Percentiles rank a stretch among this genome's conserved stretches.
phyloP scores from a whole-genome alignment of 2,797 vertebrate species.

The Siniperca obscura region DNA sequence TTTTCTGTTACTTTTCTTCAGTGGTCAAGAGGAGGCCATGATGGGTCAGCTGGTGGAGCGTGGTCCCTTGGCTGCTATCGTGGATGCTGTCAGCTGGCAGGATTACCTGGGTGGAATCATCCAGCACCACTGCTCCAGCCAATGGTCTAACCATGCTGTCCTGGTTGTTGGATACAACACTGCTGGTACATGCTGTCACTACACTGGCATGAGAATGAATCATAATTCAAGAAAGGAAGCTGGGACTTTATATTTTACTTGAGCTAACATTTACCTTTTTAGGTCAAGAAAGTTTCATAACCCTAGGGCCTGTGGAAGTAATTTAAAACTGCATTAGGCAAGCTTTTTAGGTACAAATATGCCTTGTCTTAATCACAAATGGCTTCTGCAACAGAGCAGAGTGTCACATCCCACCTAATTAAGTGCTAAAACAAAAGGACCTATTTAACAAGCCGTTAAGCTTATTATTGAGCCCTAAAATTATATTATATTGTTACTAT shows the following conservation, averaged over 20 bases:
- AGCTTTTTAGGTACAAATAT: slow-evolving; percentile 13
- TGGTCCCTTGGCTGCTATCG: slow-evolving; percentile 89
- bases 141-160: slow-evolving; percentile 91
- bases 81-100: slow-evolving; percentile 95
- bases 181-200: slow-evolving; percentile 80
- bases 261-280: background rate
- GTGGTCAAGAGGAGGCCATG: slow-evolving; percentile 89
- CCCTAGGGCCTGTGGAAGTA: slow-evolving; percentile 13
- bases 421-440: slow-evolving; percentile 12
- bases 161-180: slow-evolving; percentile 91
- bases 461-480: slow-evolving; percentile 6
- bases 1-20: slow-evolving; percentile 54
- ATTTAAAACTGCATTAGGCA: slow-evolving; percentile 19
- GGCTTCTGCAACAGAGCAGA: slow-evolving; percentile 9
- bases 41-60: slow-evolving; percentile 84
- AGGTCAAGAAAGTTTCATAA: slow-evolving; percentile 7
- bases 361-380: slow-evolving; percentile 13
- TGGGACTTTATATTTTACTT: slow-evolving; percentile 10
- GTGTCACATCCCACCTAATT: slow-evolving; percentile 10
- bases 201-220: background rate
- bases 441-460: slow-evolving; percentile 20
- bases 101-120: slow-evolving; percentile 95
- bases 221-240: slow-evolving; percentile 4
- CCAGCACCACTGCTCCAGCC: slow-evolving; percentile 95
- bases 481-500: background rate